Conservation (phyloP, 1,140 invertebrate genomes). For the Diachasma alloeum region DNA sequence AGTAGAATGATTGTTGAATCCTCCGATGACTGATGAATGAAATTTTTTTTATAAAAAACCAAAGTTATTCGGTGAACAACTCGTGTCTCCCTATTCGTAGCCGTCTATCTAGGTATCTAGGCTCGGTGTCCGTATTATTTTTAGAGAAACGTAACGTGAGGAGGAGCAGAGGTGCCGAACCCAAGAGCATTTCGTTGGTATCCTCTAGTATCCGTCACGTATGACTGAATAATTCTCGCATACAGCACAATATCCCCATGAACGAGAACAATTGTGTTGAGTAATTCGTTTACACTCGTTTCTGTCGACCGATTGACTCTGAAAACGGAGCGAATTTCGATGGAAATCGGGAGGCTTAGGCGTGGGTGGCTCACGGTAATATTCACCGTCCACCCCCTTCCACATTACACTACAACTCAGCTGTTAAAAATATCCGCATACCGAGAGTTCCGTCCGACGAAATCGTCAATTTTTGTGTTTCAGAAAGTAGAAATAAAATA, state of each 20-base stretch:
- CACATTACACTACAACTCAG: no score
- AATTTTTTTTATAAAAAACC: neutral
- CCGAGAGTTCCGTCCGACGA: slow-evolving; percentile 13
- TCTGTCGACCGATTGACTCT: no score
- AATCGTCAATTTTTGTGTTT: slow-evolving; percentile 5
- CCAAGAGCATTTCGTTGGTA: slow-evolving; percentile 36
- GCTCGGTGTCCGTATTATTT: slow-evolving; percentile 63
- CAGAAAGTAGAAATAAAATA: neutral
- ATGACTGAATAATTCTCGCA: neutral
- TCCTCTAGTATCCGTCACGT: slow-evolving; percentile 14
- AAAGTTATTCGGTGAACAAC: neutral
- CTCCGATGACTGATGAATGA: neutral
- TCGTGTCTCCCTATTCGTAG: slow-evolving; percentile 56
- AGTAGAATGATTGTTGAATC: neutral
- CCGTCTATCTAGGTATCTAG: slow-evolving; percentile 66
- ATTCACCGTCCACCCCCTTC: neutral
- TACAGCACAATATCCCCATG: no score
- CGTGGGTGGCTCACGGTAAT: slow-evolving; percentile 2
- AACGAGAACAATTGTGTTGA: no score
- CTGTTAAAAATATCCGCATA: slow-evolving; percentile 46
- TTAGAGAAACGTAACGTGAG: slow-evolving; percentile 64
- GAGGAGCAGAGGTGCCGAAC: slow-evolving; percentile 53
- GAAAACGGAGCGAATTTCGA: no score
- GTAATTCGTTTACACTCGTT: no score
- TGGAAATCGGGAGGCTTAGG: neutral